Percentiles rank a stretch among this genome's conserved stretches.
Conservation (phyloP, 2,888 invertebrate species). For the Eupithecia abbreviata region DNA sequence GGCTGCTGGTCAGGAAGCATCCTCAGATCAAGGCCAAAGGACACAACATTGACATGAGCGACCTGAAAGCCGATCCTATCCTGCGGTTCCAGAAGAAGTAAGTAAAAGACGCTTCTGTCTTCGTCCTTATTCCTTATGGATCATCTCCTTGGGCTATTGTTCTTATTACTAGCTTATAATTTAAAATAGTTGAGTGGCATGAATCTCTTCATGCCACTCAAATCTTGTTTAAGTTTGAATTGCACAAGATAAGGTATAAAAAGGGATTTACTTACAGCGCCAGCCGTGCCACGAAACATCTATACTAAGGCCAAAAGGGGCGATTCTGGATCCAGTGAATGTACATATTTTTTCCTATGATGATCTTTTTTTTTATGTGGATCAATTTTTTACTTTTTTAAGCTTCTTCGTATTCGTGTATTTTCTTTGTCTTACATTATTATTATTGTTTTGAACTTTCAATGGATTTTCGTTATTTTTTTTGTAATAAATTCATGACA, state of each 20-base stretch:
- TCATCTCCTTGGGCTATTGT: not conserved
- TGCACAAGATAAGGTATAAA: not conserved
- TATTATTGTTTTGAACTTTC: no score
- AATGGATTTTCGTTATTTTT: no score
- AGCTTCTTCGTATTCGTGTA: no score
- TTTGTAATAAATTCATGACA: no score
- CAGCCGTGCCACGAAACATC: no score
- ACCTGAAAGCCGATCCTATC: slow-evolving; percentile 91
- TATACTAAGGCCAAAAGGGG: no score
- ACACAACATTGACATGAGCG: slow-evolving; percentile 91
- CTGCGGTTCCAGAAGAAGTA: slow-evolving; percentile 93
- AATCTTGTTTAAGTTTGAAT: not conserved
- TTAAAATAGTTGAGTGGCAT: not conserved
- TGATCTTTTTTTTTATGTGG: no score
- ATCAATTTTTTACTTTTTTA: no score
- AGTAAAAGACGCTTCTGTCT: slow-evolving; percentile 56
- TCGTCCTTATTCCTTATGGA: not conserved
- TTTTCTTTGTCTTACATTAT: no score
- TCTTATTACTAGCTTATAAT: not conserved
- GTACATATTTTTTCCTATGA: no score
- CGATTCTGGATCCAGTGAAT: no score
- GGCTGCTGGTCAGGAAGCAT: slow-evolving; percentile 95
- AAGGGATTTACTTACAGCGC: no score
- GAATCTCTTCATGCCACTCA: not conserved
- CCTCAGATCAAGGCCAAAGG: slow-evolving; percentile 95